Evolutionary conservation across 2,113 vertebrate species (phyloP).

Genomic region (Ptilonorhynchus violaceus): DNA sequence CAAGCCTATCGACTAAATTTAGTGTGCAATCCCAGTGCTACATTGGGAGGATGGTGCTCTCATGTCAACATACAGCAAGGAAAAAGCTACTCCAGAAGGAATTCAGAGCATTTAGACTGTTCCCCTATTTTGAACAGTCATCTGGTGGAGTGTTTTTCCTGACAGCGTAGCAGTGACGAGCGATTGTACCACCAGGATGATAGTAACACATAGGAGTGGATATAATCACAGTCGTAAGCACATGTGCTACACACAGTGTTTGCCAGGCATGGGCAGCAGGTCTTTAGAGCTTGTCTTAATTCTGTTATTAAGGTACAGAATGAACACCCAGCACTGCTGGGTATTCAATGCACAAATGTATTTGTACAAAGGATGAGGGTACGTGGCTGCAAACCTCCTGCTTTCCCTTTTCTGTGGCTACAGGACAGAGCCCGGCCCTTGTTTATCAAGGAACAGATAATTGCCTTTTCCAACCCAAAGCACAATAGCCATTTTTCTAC

Average conservation of each 20-base stretch:
- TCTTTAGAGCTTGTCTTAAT: not conserved
- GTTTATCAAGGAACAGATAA: not conserved
- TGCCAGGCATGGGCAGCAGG: not conserved
- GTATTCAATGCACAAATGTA: accelerated
- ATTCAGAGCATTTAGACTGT: not conserved
- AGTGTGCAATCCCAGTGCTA: not conserved
- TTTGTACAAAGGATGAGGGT: not conserved
- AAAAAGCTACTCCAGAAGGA: not conserved
- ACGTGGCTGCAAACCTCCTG: accelerated
- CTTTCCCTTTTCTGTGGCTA: not conserved
- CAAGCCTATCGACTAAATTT: not conserved
- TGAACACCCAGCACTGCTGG: not conserved
- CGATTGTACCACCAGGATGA: not conserved
- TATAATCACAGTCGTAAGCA: not conserved
- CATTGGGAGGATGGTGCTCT: not conserved
- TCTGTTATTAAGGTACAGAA: not conserved
- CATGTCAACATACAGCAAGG: not conserved
- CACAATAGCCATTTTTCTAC: not conserved
- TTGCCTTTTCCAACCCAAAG: not conserved
- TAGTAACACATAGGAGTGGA: not conserved
- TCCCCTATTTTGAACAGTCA: not conserved
- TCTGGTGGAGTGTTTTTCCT: not conserved
- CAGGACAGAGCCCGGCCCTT: not conserved
- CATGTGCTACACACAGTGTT: not conserved
- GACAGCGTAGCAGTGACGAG: accelerated